A percentile compares a stretch with the other conserved stretches of the same genome.
Conservation (phyloP, 1,140 invertebrate species). For the Phymastichus coffea region DNA sequence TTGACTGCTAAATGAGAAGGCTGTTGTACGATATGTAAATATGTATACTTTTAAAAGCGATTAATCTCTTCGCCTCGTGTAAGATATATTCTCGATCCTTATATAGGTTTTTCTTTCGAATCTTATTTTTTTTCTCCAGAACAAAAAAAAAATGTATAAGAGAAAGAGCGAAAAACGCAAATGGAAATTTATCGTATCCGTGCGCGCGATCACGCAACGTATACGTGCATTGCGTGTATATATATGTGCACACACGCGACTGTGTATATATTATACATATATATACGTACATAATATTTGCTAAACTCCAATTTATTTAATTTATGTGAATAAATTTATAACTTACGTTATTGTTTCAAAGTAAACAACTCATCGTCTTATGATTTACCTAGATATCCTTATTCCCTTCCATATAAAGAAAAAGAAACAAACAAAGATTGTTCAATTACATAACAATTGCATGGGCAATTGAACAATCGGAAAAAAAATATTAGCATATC, state of each 20-base stretch:
- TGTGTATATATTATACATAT: conserved; percentile 28
- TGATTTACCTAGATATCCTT: conserved; percentile 15
- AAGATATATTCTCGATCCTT: conserved; percentile 54
- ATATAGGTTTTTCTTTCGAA: conserved; percentile 53
- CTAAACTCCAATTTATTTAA: conserved; percentile 49
- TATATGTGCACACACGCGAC: conserved; percentile 37
- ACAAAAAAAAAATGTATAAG: conserved; percentile 27
- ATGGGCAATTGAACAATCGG: too few relatives aligned
- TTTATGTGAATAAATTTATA: conserved; percentile 57
- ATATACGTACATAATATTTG: conserved; percentile 45
- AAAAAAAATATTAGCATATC: too few relatives aligned
- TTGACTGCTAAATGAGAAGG: conserved; percentile 43
- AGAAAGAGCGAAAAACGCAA: conserved; percentile 25
- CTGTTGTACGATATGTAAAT: conserved; percentile 57
- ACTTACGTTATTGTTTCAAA: conserved; percentile 56
- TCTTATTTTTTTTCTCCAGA: conserved; percentile 40
- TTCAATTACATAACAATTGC: background rate
- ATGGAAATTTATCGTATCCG: conserved; percentile 33
- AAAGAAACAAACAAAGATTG: background rate
- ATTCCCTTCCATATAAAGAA: background rate
- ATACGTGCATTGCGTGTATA: conserved; percentile 40
- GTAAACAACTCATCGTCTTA: conserved; percentile 34
- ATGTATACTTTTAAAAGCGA: conserved; percentile 48
- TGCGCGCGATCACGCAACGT: conserved; percentile 36
- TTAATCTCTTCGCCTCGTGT: conserved; percentile 51